A percentile compares a stretch with the other conserved stretches of the same genome.
These are phyloP conservation scores for Diuraphis noxia DNA, from an alignment of 1,140 invertebrate genomes.

Conservation along the genomic window DNA sequence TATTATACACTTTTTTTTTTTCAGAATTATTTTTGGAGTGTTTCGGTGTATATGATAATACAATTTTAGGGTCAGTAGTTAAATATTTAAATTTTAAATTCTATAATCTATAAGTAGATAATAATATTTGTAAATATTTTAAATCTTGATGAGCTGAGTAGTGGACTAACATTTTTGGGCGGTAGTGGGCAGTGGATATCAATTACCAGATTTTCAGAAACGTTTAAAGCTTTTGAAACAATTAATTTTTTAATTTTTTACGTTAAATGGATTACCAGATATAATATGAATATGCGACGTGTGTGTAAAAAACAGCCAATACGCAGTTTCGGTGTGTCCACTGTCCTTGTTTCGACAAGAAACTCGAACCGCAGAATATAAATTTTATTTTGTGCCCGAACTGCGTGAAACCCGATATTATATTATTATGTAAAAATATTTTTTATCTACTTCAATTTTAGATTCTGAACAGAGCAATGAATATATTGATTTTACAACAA, in stretches of 20 bases:
- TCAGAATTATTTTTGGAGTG: background rate
- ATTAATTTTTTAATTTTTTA: background rate
- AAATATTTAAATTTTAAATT: too few relatives aligned
- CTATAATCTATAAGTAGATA: too few relatives aligned
- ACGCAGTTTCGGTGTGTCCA: background rate
- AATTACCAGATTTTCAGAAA: too few relatives aligned
- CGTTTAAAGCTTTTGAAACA: background rate
- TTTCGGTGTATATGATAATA: background rate
- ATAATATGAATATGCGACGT: background rate
- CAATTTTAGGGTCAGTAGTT: background rate
- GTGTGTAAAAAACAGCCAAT: background rate
- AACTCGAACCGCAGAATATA: background rate
- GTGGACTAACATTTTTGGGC: background rate
- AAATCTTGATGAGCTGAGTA: too few relatives aligned
- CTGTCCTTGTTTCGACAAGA: background rate
- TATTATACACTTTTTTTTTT: background rate
- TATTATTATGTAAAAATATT: background rate
- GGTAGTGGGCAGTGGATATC: too few relatives aligned
- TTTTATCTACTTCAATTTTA: background rate
- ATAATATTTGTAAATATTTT: too few relatives aligned
- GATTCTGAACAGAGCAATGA: background rate
- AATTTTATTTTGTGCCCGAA: background rate
- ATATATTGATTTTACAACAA: background rate
- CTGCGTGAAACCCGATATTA: background rate
- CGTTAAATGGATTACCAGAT: background rate